Conservation (phyloP, 2,888 invertebrate species). For the Glyphotaelius pellucidus region DNA sequence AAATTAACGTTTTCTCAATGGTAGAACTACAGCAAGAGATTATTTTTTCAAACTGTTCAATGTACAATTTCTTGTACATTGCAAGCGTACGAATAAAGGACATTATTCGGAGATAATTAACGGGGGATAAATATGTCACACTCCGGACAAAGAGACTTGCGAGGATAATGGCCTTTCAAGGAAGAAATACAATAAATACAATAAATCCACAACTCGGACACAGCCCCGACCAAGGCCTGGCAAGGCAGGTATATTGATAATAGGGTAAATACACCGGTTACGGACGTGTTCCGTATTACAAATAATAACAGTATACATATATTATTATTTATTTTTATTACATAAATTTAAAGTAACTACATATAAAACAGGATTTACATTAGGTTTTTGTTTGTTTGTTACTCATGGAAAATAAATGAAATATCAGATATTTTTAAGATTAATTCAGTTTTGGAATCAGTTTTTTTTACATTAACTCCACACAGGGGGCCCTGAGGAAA, state of each 20-base stretch:
- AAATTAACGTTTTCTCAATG: background rate
- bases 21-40: background rate
- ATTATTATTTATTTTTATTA: no score
- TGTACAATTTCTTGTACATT: background rate
- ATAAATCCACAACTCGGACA: constrained; percentile 15
- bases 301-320: no score
- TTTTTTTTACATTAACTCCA: no score
- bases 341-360: no score
- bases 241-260: constrained; percentile 19
- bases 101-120: constrained; percentile 44
- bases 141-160: constrained; percentile 26
- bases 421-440: no score
- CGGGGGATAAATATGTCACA: constrained; percentile 60
- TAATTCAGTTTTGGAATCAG: no score
- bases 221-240: background rate
- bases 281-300: background rate
- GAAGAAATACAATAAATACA: constrained; percentile 36
- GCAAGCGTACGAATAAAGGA: background rate
- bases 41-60: background rate
- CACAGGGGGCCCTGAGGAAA: no score
- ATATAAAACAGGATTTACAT: no score
- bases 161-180: constrained; percentile 36
- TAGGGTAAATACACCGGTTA: constrained; percentile 15
- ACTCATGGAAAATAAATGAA: no score
- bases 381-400: no score